Conservation (phyloP, 2,888 invertebrate genomes). For the Leptopterna dolabrata region DNA sequence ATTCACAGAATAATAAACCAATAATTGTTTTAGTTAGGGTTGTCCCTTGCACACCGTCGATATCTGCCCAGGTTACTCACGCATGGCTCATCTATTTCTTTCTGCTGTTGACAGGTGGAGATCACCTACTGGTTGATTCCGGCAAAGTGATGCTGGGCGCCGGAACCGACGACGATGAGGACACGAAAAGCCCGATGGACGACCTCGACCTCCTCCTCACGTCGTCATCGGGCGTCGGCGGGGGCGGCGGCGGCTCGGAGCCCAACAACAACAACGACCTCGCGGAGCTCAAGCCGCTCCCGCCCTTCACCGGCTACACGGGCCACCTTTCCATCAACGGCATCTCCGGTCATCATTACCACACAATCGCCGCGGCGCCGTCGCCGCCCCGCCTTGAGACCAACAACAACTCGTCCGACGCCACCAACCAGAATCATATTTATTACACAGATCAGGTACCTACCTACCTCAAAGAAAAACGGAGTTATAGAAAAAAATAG, state of each 20-base stretch:
- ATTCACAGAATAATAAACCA: too few relatives aligned
- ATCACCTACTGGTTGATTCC: conserved; percentile 71
- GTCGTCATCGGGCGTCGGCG: conserved; percentile 52
- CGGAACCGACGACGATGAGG: conserved; percentile 63
- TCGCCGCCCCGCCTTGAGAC: conserved; percentile 65
- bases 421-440: conserved; percentile 74
- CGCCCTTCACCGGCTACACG: conserved; percentile 88
- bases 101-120: conserved; percentile 65
- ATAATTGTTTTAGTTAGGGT: too few relatives aligned
- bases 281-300: conserved; percentile 86
- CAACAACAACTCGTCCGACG: conserved; percentile 62
- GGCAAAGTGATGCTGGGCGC: conserved; percentile 66
- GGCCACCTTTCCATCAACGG: conserved; percentile 89
- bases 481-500: too few relatives aligned
- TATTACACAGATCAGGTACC: conserved; percentile 68
- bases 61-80: too few relatives aligned
- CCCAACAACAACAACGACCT: conserved; percentile 74
- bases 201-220: conserved; percentile 62
- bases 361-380: conserved; percentile 76
- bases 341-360: conserved; percentile 88
- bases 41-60: too few relatives aligned
- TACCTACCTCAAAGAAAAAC: too few relatives aligned
- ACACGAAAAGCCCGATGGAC: conserved; percentile 62
- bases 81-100: too few relatives aligned
- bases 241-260: conserved; percentile 63